A percentile compares a stretch with the other conserved stretches of the same genome.
These are phyloP conservation scores for Petrocephalus microphthalmus DNA, from an alignment of 2,113 vertebrate species.

Conservation along the genomic window DNA sequence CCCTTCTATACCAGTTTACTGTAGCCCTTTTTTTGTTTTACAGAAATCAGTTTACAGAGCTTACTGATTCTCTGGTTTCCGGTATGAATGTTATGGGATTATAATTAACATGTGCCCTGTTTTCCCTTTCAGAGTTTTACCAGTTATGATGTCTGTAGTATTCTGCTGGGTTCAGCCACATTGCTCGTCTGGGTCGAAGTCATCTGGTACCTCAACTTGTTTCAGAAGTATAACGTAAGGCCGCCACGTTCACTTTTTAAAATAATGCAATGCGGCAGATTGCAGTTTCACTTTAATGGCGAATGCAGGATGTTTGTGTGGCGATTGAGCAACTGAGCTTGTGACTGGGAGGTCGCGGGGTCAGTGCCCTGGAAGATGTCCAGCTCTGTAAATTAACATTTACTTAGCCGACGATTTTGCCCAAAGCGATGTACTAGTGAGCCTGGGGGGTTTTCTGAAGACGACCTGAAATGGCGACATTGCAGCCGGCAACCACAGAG, in stretches of 20 bases:
- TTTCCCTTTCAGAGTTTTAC: constrained; percentile 67
- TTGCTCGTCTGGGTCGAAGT: constrained; percentile 89
- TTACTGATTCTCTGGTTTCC: not conserved
- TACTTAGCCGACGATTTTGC: not conserved
- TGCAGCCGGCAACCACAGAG: too few relatives aligned
- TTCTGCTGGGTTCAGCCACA: constrained; percentile 82
- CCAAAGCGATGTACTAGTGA: not conserved
- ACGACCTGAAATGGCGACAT: too few relatives aligned
- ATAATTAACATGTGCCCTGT: not conserved
- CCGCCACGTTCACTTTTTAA: constrained; percentile 14
- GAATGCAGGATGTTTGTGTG: not conserved
- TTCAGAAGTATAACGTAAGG: constrained; percentile 93
- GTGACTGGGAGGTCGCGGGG: not conserved
- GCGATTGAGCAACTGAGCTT: not conserved
- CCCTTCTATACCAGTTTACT: not conserved
- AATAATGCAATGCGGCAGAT: not conserved
- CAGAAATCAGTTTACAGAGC: not conserved
- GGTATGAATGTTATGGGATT: not conserved
- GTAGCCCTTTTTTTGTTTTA: not conserved
- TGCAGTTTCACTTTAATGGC: not conserved
- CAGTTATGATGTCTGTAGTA: constrained; percentile 87
- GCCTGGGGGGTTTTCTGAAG: not conserved
- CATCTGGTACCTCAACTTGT: constrained; percentile 87
- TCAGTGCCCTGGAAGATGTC: not conserved
- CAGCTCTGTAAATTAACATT: not conserved